Evolutionary conservation across 2,888 invertebrate species (phyloP), one percentile per base, ranked within the genome.

Genomic region (Pyrgus malvae): DNA sequence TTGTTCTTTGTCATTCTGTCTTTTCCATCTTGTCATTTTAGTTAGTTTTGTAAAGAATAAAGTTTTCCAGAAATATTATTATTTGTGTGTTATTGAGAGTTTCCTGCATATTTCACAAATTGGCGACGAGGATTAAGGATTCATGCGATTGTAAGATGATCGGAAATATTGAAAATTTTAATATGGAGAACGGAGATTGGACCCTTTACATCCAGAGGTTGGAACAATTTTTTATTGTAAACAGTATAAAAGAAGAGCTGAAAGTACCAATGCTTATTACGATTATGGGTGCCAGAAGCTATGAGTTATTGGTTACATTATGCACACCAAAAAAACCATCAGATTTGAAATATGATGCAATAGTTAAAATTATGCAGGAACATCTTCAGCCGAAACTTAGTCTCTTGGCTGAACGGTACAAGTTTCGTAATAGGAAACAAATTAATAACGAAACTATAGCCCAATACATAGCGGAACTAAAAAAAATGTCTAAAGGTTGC

Each of bases 331-430:
- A 35, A 7, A 41, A 41, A 12, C 41, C 41, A 9, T 16, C 25
- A 7, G 7, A 11, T 2, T 41, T 41, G 8, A 41, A 16, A 4
- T 41, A 23, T 25, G 41, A 41, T 14, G 23, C 6, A 19, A 11
- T 19, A 9, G 41, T 41, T 14, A 19, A 21, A 9, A 12, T 9
- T 3, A n/a, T 41, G 17, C 23, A 21, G 11, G 23, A 3, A 12
- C 21, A 49, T 29, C 12, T 55, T n/a, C 38, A 55, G 27, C 5
- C 48, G 40, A 55, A 59, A 37, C 61, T 59, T 57, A 61, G 59
- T 40, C 41, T 48, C 25, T 6, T 53, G 14, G 44, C 44, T n/a
- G 51, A 53, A 2, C 44, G 51, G 1, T 53, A 27, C 19, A 33
- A 17, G 25, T 37, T 44, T 27, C 19, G 51, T 1, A 27, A 53